Conservation (phyloP, 1,140 invertebrate genomes). For the Polypedilum vanderplanki region DNA sequence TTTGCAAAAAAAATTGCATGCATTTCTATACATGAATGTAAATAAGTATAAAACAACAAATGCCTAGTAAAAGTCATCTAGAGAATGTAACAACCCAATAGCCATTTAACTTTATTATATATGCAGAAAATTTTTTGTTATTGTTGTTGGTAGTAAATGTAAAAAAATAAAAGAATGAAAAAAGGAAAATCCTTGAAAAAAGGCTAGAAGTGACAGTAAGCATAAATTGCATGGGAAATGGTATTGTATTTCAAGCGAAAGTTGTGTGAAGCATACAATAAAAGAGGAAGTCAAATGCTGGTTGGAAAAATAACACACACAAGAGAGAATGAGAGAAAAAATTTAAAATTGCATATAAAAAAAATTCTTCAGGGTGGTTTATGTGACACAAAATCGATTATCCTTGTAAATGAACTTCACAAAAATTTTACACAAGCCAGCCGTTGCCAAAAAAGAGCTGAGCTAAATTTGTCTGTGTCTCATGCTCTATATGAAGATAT, state of each 20-base stretch:
- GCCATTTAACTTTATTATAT: slow-evolving; percentile 7
- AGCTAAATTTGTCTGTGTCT: background rate
- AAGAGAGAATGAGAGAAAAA: background rate
- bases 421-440: background rate
- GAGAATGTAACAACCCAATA: slow-evolving; percentile 12
- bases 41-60: background rate
- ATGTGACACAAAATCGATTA: slow-evolving; percentile 18
- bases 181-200: slow-evolving; percentile 4
- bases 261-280: background rate
- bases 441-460: background rate
- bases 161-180: background rate
- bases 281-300: slow-evolving; percentile 11
- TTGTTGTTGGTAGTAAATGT: background rate
- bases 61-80: slow-evolving; percentile 12
- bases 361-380: background rate
- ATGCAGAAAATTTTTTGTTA: background rate
- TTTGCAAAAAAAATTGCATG: background rate
- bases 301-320: slow-evolving; percentile 12
- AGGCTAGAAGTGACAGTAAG: slow-evolving; percentile 11
- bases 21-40: slow-evolving; percentile 2
- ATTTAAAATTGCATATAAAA: background rate
- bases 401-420: slow-evolving; percentile 17
- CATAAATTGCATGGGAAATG: background rate
- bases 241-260: slow-evolving; percentile 17
- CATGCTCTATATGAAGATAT: background rate